Evolutionary conservation across 2,113 vertebrate species (phyloP).

Genomic region (Camelus dromedarius): DNA sequence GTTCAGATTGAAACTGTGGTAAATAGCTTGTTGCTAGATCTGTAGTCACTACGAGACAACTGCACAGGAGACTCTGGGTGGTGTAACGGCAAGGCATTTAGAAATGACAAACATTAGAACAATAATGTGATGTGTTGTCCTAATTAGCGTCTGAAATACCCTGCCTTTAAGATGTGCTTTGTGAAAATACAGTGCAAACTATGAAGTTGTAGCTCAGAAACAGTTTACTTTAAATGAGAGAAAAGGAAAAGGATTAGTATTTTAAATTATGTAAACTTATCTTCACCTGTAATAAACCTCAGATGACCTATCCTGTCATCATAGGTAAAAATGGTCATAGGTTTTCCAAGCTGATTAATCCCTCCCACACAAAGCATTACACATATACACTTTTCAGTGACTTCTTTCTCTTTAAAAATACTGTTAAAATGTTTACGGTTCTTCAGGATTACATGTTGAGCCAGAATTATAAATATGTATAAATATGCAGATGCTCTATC

Average conservation of each 20-base stretch:
- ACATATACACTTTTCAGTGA: neutral
- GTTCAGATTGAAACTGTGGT: neutral
- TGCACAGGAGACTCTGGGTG: neutral
- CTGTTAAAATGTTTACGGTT: slow-evolving; percentile 68
- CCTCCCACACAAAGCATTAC: neutral
- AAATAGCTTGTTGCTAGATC: neutral
- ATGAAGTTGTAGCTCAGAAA: neutral
- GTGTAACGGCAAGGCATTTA: neutral
- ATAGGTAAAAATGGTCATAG: slow-evolving; percentile 26
- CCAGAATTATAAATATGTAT: slow-evolving; percentile 81
- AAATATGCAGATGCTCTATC: slow-evolving; percentile 78
- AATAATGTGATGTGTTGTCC: neutral
- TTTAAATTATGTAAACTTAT: slow-evolving; percentile 48
- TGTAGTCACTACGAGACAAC: neutral
- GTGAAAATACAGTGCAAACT: slow-evolving; percentile 14
- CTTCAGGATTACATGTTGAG: slow-evolving; percentile 67
- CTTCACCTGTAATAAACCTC: slow-evolving; percentile 17
- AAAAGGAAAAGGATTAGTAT: neutral
- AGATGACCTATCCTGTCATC: neutral
- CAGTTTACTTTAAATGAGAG: neutral
- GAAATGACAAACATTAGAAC: neutral
- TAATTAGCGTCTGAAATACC: neutral
- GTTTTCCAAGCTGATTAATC: neutral
- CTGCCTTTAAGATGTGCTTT: neutral
- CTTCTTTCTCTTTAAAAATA: slow-evolving; percentile 74